Base-by-base conservation (phyloP, 2,888 invertebrate genomes). In the Rotaria sp. region DNA sequence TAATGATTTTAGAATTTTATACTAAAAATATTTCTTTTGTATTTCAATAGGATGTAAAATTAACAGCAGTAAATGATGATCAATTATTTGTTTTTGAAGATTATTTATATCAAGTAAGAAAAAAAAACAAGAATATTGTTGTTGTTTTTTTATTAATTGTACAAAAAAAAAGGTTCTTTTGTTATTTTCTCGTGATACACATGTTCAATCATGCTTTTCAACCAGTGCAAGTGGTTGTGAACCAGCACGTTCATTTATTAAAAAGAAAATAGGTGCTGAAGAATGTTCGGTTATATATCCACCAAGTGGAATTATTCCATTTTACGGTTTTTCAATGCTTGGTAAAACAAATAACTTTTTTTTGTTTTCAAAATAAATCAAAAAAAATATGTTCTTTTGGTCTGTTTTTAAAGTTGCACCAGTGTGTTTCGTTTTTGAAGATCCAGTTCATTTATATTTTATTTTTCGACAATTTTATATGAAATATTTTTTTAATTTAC, bases 51-150 rank as follows among this genome's bases (percentile, higher is more conserved):
- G 97, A 97, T 90, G 95, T 97, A 18, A 96, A 96, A 91, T 91
- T 97, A 87, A 97, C 97, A 0, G 96, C 97, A 0, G 96, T 96
- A 21, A 97, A 97, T 91, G 97, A 97, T 90, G 97, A 97, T 91
- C 97, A 97, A 90, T 97, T 97, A 91, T 97, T 97, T 91, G 96
- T 97, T 0, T 97, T 96, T 91, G 97, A 97, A 92, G 97, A 97
- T 91, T 94, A 96, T 86, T 92, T 97, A 1, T 96, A 96, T 91
- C 96, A 97, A 93, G 95, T 95, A 90, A 86, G 87, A 24, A 24
- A 86, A 86, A 21, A 21, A 55, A 57, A 21, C 3, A 84, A 45
- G 38, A 48, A 26, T 15, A n/a, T 50, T 80, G 1, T n/a, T 55
- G 8, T 2, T 85, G 1, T 52, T 24, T 35, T n/a, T 13, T 48